Evolutionary conservation across 2,888 invertebrate genomes (phyloP).

Genomic region (Tachina fera): DNA sequence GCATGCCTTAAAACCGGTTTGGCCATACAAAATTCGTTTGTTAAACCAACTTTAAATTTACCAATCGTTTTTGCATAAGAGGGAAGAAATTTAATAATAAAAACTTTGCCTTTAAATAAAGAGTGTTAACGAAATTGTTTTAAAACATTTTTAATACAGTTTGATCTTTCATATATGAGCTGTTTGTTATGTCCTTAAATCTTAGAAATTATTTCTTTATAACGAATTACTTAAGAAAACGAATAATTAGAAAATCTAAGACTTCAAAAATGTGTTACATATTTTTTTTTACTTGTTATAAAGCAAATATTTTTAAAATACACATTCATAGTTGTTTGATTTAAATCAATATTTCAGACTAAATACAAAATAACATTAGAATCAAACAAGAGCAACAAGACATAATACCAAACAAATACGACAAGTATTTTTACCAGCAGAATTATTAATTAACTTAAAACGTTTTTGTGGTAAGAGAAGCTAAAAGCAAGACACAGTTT

Average conservation of each 20-base stretch:
- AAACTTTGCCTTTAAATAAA: no score
- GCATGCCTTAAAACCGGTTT: no score
- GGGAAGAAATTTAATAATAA: no score
- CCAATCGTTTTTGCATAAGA: no score
- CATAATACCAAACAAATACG: conserved; percentile 25
- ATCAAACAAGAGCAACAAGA: conserved; percentile 23
- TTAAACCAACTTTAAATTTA: no score
- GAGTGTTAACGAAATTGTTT: no score
- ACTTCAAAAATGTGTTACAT: not conserved
- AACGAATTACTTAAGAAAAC: not conserved
- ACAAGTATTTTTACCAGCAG: conserved; percentile 34
- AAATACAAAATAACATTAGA: conserved; percentile 53
- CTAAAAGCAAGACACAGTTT: conserved; percentile 60
- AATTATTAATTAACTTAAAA: conserved; percentile 80
- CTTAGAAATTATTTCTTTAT: no score
- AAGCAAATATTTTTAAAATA: not conserved
- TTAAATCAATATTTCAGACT: conserved; percentile 58
- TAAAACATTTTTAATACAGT: no score
- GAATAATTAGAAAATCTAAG: not conserved
- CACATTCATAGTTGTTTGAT: conserved; percentile 41
- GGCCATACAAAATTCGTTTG: no score
- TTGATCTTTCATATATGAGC: no score
- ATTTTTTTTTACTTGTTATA: not conserved
- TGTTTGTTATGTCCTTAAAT: no score
- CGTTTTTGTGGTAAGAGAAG: conserved; percentile 73